These are phyloP conservation scores for Scelioninae gen. 1 DNA, from an alignment of 2,888 invertebrate species.

Conservation along the genomic window DNA sequence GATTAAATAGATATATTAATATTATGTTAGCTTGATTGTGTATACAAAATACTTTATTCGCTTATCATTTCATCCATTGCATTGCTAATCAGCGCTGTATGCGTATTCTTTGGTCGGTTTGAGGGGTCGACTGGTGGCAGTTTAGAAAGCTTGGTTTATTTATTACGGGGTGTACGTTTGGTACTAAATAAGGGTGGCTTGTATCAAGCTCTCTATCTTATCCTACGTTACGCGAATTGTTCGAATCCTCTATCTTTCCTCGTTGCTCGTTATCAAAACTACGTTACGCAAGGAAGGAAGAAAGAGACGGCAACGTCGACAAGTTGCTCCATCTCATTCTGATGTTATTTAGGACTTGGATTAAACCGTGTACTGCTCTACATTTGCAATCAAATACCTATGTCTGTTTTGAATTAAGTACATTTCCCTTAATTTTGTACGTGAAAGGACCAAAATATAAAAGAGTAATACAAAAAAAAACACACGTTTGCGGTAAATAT, in stretches of 20 bases:
- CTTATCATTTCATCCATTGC: slow-evolving; percentile 43
- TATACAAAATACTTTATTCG: slow-evolving; percentile 26
- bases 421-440: slow-evolving; percentile 52
- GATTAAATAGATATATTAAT: too few relatives aligned
- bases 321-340: slow-evolving; percentile 71
- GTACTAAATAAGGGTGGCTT: slow-evolving; percentile 79
- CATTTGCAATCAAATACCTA: slow-evolving; percentile 73
- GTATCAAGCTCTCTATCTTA: slow-evolving; percentile 71
- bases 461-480: not conserved
- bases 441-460: slow-evolving; percentile 16
- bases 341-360: slow-evolving; percentile 80
- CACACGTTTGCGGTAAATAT: slow-evolving; percentile 7
- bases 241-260: slow-evolving; percentile 68
- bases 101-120: slow-evolving; percentile 66
- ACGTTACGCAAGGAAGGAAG: slow-evolving; percentile 48
- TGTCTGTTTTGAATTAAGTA: slow-evolving; percentile 67
- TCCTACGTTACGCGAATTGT: slow-evolving; percentile 73
- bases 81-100: slow-evolving; percentile 54
- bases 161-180: slow-evolving; percentile 78
- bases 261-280: slow-evolving; percentile 50
- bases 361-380: slow-evolving; percentile 78
- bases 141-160: slow-evolving; percentile 77
- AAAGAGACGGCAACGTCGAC: slow-evolving; percentile 65
- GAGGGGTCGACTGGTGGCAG: slow-evolving; percentile 62
- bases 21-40: slow-evolving; percentile 5